These are phyloP conservation scores for Odontamblyopus lacepedii DNA, from an alignment of 2,797 vertebrate species.

Conservation along the genomic window DNA sequence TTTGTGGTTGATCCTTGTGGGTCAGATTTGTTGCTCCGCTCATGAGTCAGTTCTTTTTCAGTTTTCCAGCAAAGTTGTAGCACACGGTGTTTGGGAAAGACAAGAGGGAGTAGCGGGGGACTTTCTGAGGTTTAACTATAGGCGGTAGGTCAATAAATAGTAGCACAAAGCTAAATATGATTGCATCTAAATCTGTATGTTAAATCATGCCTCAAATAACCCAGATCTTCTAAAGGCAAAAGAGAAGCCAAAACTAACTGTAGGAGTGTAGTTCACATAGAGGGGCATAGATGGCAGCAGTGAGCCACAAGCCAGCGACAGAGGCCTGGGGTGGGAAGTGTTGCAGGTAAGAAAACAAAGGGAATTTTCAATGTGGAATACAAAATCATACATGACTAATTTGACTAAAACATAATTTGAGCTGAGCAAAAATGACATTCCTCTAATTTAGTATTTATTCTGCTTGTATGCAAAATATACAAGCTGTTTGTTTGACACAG, in stretches of 20 bases:
- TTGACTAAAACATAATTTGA: neutral
- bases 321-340: neutral
- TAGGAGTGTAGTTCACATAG: conserved; percentile 44
- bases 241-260: conserved; percentile 34
- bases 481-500: no score
- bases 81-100: conserved; percentile 54
- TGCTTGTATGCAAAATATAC: no score
- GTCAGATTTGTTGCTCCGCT: conserved; percentile 62
- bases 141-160: conserved; percentile 61
- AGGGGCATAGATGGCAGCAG: conserved; percentile 88
- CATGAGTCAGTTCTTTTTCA: conserved; percentile 67
- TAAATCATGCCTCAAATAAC: conserved; percentile 58
- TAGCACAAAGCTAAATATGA: conserved; percentile 57
- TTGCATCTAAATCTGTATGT: conserved; percentile 44
- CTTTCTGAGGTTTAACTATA: conserved; percentile 61
- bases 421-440: no score
- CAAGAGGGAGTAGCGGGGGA: neutral
- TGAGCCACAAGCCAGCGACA: conserved; percentile 66
- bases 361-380: neutral
- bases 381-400: neutral
- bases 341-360: neutral
- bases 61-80: conserved; percentile 59
- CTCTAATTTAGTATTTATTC: no score
- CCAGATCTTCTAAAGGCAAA: conserved; percentile 27
- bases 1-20: conserved; percentile 60